A percentile compares a stretch with the other conserved stretches of the same genome.
Conservation (phyloP, 2,888 invertebrate species). For the Ecliptopera silaceata region DNA sequence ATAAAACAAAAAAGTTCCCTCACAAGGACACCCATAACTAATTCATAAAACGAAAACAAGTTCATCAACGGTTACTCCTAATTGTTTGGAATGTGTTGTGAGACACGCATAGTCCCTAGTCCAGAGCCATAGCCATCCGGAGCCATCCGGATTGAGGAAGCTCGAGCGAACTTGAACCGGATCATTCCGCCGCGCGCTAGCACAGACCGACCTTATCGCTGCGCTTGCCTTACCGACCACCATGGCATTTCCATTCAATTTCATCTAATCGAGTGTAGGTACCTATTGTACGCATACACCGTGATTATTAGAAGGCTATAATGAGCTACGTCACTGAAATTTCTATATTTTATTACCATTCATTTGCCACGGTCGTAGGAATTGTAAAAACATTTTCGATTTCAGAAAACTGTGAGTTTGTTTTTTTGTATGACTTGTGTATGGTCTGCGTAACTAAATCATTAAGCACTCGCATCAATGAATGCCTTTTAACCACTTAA, state of each 20-base stretch:
- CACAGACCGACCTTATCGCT: constrained; percentile 46
- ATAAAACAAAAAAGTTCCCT: too few relatives aligned
- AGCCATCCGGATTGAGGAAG: constrained; percentile 65
- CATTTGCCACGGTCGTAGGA: neutral
- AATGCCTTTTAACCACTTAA: constrained; percentile 45
- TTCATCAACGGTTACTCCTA: constrained; percentile 51
- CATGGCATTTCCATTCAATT: constrained; percentile 26
- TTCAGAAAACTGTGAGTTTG: neutral
- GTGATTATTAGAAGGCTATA: constrained; percentile 15
- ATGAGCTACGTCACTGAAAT: neutral
- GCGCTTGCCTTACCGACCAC: constrained; percentile 25
- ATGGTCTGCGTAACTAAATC: neutral
- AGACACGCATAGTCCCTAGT: constrained; percentile 46
- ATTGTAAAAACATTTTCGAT: too few relatives aligned
- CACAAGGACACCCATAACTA: constrained; percentile 10
- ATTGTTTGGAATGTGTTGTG: constrained; percentile 71
- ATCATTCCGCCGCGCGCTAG: constrained; percentile 52
- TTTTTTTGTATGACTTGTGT: neutral
- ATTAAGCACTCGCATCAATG: constrained; percentile 26
- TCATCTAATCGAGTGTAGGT: constrained; percentile 23
- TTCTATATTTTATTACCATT: neutral
- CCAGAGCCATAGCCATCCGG: constrained; percentile 52
- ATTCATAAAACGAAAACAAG: constrained; percentile 35
- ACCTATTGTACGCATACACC: constrained; percentile 5
- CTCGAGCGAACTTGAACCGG: constrained; percentile 57